Conservation (phyloP, 2,888 invertebrate species). For the Rotaria macrura region DNA sequence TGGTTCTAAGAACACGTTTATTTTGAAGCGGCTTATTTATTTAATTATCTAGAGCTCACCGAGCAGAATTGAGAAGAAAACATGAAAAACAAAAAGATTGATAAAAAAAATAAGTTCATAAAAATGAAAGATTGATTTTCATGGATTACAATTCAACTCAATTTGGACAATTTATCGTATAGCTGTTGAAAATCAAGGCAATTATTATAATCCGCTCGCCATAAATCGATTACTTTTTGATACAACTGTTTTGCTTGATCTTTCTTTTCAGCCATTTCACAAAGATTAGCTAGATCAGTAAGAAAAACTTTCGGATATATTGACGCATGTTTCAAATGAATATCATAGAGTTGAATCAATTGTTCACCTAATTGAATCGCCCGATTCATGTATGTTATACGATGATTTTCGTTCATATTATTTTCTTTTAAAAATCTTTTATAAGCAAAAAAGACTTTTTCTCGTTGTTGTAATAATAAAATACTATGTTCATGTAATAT, state of each 20-base stretch:
- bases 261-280: neutral
- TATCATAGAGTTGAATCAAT: neutral
- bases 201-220: neutral
- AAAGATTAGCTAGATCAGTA: neutral
- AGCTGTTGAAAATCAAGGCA: neutral
- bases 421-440: neutral
- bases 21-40: too few species aligned
- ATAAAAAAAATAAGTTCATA: too few species aligned
- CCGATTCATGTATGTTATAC: neutral
- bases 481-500: neutral
- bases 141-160: too few species aligned
- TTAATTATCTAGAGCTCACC: too few species aligned
- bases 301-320: neutral
- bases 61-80: too few species aligned
- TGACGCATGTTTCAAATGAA: neutral
- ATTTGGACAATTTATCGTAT: too few species aligned
- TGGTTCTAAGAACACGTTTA: too few species aligned
- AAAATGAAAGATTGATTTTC: too few species aligned
- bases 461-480: neutral
- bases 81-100: too few species aligned
- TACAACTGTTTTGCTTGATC: neutral
- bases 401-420: neutral
- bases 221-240: neutral
- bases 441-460: neutral
- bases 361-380: neutral